Conservation (phyloP, 2,113 vertebrate genomes). For the human (Homo sapiens) region GRCh38 chr7:149744001-149744500, state of each 20-base stretch:
- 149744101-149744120: not conserved
- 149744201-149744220: not conserved
- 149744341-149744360: not conserved
- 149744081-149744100: fast-evolving
- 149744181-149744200: not conserved
- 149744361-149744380: not conserved
- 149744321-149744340: not conserved
- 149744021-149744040: not conserved
- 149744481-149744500: not conserved
- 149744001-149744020: not conserved
- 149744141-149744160: not conserved
- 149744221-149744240: not conserved
- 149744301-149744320: conserved; percentile 60
- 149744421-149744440: not conserved
- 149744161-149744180: not conserved
- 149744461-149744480: not conserved
- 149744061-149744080: not conserved
- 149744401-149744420: not conserved
- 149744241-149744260: not conserved
- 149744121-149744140: not conserved
- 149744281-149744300: not conserved
- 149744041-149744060: not conserved
- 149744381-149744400: not conserved
- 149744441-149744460: not conserved
- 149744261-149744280: not conserved